phyloP scores from a whole-genome alignment of 1,140 invertebrate species.

The Solen grandis region DNA sequence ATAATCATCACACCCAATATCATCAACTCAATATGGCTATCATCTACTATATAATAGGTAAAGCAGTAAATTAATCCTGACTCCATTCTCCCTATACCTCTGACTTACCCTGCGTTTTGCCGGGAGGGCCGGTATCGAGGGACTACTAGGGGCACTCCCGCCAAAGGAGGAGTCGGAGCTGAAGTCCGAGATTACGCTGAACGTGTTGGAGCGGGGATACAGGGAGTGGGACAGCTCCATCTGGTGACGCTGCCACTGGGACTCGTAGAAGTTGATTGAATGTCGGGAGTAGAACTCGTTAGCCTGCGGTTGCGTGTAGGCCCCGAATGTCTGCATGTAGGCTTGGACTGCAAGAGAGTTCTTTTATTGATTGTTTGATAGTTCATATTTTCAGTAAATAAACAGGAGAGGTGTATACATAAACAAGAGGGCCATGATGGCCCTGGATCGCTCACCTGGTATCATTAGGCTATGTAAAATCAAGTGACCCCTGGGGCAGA shows the following conservation, averaged over 20 bases:
- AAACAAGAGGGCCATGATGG: too few species aligned
- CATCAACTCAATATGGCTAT: too few species aligned
- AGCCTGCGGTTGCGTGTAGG: slow-evolving; percentile 90
- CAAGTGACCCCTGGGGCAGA: too few species aligned
- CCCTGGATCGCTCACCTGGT: too few species aligned
- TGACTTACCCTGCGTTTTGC: slow-evolving; percentile 71
- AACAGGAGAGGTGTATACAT: too few species aligned
- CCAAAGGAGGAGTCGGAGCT: slow-evolving; percentile 72
- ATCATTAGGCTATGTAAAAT: too few species aligned
- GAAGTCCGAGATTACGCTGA: slow-evolving; percentile 77
- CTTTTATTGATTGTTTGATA: background rate
- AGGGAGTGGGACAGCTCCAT: slow-evolving; percentile 82
- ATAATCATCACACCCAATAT: too few species aligned
- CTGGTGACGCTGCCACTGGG: slow-evolving; percentile 86
- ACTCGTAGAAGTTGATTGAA: slow-evolving; percentile 87
- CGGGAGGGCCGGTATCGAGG: slow-evolving; percentile 66
- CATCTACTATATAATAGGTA: too few species aligned
- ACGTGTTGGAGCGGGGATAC: slow-evolving; percentile 77
- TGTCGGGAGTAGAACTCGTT: slow-evolving; percentile 89
- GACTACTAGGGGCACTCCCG: slow-evolving; percentile 61
- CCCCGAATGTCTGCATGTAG: slow-evolving; percentile 97
- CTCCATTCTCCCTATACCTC: too few species aligned
- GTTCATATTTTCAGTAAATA: background rate
- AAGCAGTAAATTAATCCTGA: too few species aligned
- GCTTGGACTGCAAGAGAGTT: slow-evolving; percentile 94